Base-by-base conservation (phyloP, 2,113 vertebrate genomes). In the Uria lomvia region DNA sequence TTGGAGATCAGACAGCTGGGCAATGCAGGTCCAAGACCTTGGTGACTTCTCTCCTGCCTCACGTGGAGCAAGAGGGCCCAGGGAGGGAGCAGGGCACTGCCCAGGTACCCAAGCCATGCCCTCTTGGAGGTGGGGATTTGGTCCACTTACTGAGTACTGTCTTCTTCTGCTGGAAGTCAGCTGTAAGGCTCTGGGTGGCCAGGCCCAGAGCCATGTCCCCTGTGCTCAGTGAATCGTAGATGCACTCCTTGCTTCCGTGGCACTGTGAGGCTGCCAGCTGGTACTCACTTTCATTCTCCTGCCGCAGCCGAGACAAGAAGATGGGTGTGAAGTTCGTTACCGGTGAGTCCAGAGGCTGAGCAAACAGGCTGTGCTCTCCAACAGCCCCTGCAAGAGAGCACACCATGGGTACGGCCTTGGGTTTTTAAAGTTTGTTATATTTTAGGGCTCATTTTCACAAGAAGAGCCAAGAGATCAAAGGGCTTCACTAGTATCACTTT, bases 301-400 rank as follows among this genome's bases (percentile, higher is more conserved):
- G 96, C n/a, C 45, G 74, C 74, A 97, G 96, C 77, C 3, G 40
- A 87, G 96, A 96, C 87, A 97, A 94, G 94, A 96, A 97, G 87
- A 75, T 24, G 49, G 95, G 96, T n/a, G 77, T 95, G 95, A 97
- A 97, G 80, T 89, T 95, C 62, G 19, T 68, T 43, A 72, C 60
- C 0, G 6, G 8, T 56, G 90, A 47, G 30, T 62, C 81, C 73
- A 91, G 81, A 47, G 91, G 92, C 34, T 90, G 86, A 78, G 68
- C 3, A 58, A 97, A 96, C 70, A 97, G 80, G 62, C 52, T 72
- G 56, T 88, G 62, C 18, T 78, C 70, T 73, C 84, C 84, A 36
- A 65, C 90, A 82, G 77, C 77, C 96, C 96, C 96, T 97, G 84
- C 56, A 96, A 96, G 66, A 95, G 56, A 94, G 36, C 40, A 84